Evolutionary conservation across 2,113 vertebrate genomes (phyloP).

Genomic region (Bagarius yarrelli): DNA sequence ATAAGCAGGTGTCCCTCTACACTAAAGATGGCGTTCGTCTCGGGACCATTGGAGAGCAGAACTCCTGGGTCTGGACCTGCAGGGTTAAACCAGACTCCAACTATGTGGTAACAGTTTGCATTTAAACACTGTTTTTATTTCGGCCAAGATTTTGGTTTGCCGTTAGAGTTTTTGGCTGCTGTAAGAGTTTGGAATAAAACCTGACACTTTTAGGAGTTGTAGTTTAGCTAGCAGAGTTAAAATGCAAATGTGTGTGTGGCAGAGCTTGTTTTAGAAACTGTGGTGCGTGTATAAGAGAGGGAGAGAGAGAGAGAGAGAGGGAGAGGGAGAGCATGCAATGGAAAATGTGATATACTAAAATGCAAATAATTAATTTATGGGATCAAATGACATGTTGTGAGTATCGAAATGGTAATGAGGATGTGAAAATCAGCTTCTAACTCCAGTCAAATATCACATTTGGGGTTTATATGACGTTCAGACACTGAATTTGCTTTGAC

Average conservation of each 20-base stretch:
- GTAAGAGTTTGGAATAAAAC: not conserved
- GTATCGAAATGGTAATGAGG: constrained; percentile 23
- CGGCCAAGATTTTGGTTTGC: not conserved
- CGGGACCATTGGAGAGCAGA: constrained; percentile 86
- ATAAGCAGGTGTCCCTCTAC: constrained; percentile 92
- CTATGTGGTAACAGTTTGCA: constrained; percentile 83
- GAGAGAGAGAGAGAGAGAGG: not conserved
- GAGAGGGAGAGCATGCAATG: not conserved
- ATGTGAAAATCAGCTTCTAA: constrained; percentile 17
- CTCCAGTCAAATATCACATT: constrained; percentile 5
- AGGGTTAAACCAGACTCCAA: constrained; percentile 93
- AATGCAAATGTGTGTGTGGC: constrained; percentile 16
- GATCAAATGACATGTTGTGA: constrained; percentile 4
- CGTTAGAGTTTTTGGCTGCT: not conserved
- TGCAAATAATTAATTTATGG: constrained; percentile 39
- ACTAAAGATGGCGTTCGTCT: constrained; percentile 92
- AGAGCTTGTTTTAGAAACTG: constrained; percentile 20
- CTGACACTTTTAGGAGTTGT: constrained; percentile 7
- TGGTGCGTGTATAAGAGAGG: not conserved
- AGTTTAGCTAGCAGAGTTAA: constrained; percentile 9
- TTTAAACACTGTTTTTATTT: not conserved
- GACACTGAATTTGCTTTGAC: constrained; percentile 39
- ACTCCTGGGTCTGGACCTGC: constrained; percentile 93
- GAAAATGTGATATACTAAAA: constrained; percentile 17
- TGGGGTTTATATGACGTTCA: constrained; percentile 30